Percentiles rank a stretch among this genome's conserved stretches.
phyloP scores from a whole-genome alignment of 2,113 vertebrate species.

The Bufo gargarizans region DNA sequence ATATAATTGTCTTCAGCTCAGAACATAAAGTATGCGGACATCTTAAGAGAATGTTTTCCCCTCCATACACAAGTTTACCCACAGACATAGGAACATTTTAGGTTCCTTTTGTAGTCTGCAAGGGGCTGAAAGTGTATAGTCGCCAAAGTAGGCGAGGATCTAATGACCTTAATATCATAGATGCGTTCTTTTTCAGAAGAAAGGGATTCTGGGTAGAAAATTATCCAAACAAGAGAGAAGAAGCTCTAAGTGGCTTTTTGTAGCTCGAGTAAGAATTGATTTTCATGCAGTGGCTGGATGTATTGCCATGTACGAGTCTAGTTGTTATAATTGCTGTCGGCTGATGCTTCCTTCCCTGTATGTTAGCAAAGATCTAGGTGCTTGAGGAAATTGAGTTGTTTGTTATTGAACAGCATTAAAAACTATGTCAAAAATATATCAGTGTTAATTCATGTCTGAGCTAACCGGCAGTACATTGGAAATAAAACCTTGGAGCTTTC shows the following conservation, averaged over 20 bases:
- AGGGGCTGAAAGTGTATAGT: conserved; percentile 22
- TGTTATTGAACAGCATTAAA: conserved; percentile 42
- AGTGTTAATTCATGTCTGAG: conserved; percentile 44
- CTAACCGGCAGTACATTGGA: conserved; percentile 49
- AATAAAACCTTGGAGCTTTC: conserved; percentile 41
- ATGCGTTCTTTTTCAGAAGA: conserved; percentile 13
- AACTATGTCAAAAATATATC: conserved; percentile 51
- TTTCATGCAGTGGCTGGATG: conserved; percentile 46
- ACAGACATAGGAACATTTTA: conserved; percentile 17
- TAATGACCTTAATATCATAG: conserved; percentile 51
- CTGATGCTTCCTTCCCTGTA: conserved; percentile 4
- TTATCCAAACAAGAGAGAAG: conserved; percentile 22
- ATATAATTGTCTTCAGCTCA: conserved; percentile 33
- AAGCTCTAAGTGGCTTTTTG: conserved; percentile 42
- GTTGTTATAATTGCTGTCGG: conserved; percentile 35
- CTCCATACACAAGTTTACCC: conserved; percentile 5
- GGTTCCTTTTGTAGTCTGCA: conserved; percentile 21
- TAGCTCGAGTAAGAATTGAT: conserved; percentile 43
- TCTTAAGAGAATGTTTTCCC: conserved; percentile 19
- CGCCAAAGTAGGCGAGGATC: conserved; percentile 30
- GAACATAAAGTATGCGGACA: conserved; percentile 33
- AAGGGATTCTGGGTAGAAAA: conserved; percentile 45
- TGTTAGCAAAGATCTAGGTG: conserved; percentile 23
- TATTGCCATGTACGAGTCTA: conserved; percentile 22
- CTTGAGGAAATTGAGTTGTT: conserved; percentile 45